Base-by-base conservation (phyloP, 1,140 invertebrate genomes). In the Bombus balteatus region DNA sequence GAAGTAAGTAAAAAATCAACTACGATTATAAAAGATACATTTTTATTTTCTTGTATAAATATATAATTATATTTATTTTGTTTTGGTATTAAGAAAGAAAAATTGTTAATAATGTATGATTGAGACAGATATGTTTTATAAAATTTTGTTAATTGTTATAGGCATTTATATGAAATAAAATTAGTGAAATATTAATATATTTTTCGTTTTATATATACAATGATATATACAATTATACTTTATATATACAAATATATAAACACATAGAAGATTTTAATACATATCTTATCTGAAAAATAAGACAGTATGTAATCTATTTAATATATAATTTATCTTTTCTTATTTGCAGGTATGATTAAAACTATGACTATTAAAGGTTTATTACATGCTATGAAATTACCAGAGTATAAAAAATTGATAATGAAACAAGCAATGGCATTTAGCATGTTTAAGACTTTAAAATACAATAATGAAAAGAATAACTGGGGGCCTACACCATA, bases 401-500 rank as follows among this genome's bases (percentile, higher is more conserved):
- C 86, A n/a, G 65, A 88, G 57, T 62, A 87, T 43, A 89, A 65
- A 3, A 92, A 92, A 65, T 74, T 90, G 39, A 53, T 53, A 34
- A 15, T 85, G 0, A 79, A 89, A 62, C 75, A 83, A 1, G 65
- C 82, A n/a, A n/a, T 65, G 25, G 73, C 53, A 1, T 70, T 83
- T 57, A 62, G 72, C 28, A 41, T 68, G 66, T 88, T 87, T 68
- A 82, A 81, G 85, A 87, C 59, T 12, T 80, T 28, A 70, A 80
- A 43, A 68, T 78, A 72, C 83, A 87, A 85, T 9, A 22, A 78
- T 59, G 78, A 92, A 47, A 82, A 92, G 32, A 34, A 78, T 15
- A 90, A 74, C 76, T 93, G 93, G 92, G 89, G 90, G 8, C 86
- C 92, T 25, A 92, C 92, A 13, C 91, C 91, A 12, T 92, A 93